A percentile compares a stretch with the other conserved stretches of the same genome.
These are phyloP conservation scores for Calephelis nemesis DNA, from an alignment of 1,140 invertebrate genomes.

Conservation along the genomic window DNA sequence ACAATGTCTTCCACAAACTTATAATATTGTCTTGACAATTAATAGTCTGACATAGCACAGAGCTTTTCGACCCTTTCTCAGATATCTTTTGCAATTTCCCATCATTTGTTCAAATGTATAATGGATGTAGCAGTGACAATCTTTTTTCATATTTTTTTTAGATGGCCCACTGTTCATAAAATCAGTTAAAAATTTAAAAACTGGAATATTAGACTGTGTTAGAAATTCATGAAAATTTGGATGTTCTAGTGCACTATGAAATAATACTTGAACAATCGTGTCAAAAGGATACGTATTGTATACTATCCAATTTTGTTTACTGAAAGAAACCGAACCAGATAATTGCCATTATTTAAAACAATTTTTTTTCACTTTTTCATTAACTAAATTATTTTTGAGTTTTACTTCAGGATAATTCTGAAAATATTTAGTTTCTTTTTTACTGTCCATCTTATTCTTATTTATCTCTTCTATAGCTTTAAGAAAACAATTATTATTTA, in stretches of 20 bases:
- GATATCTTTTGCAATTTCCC: not conserved
- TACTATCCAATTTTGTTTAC: not conserved
- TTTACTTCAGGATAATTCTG: not conserved
- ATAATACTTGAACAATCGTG: not conserved
- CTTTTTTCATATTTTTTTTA: not conserved
- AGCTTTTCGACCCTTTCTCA: not conserved
- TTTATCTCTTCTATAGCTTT: too few relatives aligned
- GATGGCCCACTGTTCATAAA: not conserved
- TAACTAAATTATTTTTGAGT: not conserved
- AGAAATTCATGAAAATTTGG: not conserved
- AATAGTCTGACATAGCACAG: too few relatives aligned
- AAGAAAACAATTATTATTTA: too few relatives aligned
- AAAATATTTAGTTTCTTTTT: not conserved
- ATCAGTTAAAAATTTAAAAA: not conserved
- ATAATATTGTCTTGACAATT: too few relatives aligned
- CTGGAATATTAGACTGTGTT: not conserved
- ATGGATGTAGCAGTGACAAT: not conserved
- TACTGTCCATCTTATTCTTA: too few relatives aligned
- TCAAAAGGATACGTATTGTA: not conserved
- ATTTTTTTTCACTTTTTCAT: not conserved
- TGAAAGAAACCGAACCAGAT: not conserved
- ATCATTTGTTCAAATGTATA: not conserved
- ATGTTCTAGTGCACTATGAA: not conserved
- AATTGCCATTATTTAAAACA: not conserved
- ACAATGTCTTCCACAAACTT: too few relatives aligned